phyloP scores from a whole-genome alignment of 2,797 vertebrate species.

The Gambusia yucatana region DNA sequence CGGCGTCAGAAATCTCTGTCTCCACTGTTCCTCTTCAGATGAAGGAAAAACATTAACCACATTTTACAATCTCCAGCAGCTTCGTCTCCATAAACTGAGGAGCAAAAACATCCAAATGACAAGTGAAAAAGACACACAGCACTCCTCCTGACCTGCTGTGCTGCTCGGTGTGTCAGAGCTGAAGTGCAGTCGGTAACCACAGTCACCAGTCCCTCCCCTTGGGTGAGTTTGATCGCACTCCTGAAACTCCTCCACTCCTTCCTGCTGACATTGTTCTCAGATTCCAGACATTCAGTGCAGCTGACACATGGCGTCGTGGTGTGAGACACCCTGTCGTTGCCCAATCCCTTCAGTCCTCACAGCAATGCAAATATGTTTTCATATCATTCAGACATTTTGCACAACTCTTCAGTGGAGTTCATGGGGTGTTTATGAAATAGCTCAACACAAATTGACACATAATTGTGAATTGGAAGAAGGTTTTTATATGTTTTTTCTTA shows the following conservation, averaged over 20 bases:
- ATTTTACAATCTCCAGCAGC: conserved; percentile 15
- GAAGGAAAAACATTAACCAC: conserved; percentile 12
- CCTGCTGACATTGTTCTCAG: conserved; percentile 34
- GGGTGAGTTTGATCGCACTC: conserved; percentile 33
- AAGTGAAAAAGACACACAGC: neutral
- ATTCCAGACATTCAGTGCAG: conserved; percentile 59
- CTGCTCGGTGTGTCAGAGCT: conserved; percentile 25
- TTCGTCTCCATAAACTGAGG: conserved; percentile 12
- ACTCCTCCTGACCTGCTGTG: conserved; percentile 60
- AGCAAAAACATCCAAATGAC: neutral
- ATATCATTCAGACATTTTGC: neutral
- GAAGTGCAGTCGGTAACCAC: neutral
- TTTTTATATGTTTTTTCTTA: neutral
- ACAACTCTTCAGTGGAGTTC: neutral
- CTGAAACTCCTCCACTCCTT: conserved; percentile 60
- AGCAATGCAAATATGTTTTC: neutral
- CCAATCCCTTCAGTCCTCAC: neutral
- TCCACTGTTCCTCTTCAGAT: conserved; percentile 7
- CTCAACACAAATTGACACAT: neutral
- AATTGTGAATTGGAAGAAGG: neutral
- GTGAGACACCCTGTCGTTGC: neutral
- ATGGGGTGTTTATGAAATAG: neutral
- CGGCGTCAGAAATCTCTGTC: conserved; percentile 13
- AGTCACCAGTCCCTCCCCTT: conserved; percentile 45
- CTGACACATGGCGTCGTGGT: conserved; percentile 31